Conservation (phyloP, 2,888 invertebrate genomes). For the Metacarcinus magister region DNA sequence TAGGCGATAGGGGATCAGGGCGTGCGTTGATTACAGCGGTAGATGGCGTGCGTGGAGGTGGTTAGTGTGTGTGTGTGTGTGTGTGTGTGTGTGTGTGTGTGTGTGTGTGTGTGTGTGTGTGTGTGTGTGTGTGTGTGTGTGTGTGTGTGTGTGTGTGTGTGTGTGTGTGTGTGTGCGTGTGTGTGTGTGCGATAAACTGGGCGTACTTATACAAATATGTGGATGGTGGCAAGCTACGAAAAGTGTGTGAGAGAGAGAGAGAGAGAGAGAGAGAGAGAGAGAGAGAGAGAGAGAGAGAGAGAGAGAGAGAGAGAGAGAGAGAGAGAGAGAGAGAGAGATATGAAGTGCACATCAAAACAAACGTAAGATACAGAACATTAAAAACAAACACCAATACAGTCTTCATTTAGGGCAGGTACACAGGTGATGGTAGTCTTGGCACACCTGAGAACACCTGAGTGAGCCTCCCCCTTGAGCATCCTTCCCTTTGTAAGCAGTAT, state of each 20-base stretch:
- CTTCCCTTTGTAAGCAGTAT: too few species aligned
- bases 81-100: slow-evolving; percentile 41
- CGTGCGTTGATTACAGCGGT: slow-evolving; percentile 27
- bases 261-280: not conserved
- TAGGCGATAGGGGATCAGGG: slow-evolving; percentile 1
- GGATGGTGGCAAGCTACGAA: not conserved
- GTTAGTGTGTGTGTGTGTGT: slow-evolving; percentile 12
- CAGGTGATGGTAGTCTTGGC: too few species aligned
- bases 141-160: too few species aligned
- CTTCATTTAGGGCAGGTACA: too few species aligned
- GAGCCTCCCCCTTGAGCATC: too few species aligned
- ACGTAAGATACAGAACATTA: not conserved
- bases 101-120: slow-evolving; percentile 43
- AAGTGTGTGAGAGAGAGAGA: not conserved
- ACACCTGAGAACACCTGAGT: too few species aligned
- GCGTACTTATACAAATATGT: too few species aligned
- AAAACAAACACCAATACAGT: not conserved
- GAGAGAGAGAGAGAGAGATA: not conserved
- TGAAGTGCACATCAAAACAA: not conserved
- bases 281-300: slow-evolving; percentile 44
- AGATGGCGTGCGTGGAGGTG: slow-evolving; percentile 20
- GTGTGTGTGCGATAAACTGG: too few species aligned
- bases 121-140: slow-evolving; percentile 21
- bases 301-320: not conserved
- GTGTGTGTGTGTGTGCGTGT: too few species aligned